These are phyloP conservation scores for Piprites chloris DNA, from an alignment of 2,113 vertebrate genomes.

Conservation along the genomic window DNA sequence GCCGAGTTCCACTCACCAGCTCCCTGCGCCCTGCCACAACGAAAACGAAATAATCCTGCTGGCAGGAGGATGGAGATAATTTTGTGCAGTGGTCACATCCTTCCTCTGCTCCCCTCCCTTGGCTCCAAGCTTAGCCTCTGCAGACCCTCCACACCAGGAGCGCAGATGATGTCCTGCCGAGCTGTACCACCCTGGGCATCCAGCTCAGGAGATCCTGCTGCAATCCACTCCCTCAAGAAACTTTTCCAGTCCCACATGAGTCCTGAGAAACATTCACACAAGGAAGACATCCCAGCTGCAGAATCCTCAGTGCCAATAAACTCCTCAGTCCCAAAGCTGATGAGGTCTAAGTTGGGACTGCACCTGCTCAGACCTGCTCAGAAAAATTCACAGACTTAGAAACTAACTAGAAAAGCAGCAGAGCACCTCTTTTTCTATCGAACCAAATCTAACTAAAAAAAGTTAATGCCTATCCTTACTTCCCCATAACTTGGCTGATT, in stretches of 20 bases:
- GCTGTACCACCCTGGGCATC: not conserved
- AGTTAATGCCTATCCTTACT: not conserved
- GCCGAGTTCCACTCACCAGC: rapidly evolving
- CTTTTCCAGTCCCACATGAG: not conserved
- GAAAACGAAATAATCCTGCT: not conserved
- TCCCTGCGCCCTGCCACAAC: not conserved
- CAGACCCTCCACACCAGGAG: not conserved
- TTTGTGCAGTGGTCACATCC: rapidly evolving
- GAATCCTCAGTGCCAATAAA: not conserved
- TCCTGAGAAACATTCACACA: not conserved
- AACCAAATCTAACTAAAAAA: not conserved
- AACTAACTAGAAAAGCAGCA: not conserved
- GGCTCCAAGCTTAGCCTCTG: not conserved
- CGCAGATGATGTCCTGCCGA: not conserved
- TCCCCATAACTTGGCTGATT: not conserved
- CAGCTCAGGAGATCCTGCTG: not conserved
- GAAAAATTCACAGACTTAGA: not conserved
- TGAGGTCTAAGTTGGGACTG: rapidly evolving
- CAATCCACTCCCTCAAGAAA: not conserved
- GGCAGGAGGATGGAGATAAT: not conserved
- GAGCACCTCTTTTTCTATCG: not conserved
- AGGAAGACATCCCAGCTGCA: not conserved
- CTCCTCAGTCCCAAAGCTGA: not conserved
- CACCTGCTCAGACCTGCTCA: not conserved
- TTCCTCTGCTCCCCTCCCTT: not conserved